Conservation (phyloP, 2,888 invertebrate species). For the Trichopria drosophilae region DNA sequence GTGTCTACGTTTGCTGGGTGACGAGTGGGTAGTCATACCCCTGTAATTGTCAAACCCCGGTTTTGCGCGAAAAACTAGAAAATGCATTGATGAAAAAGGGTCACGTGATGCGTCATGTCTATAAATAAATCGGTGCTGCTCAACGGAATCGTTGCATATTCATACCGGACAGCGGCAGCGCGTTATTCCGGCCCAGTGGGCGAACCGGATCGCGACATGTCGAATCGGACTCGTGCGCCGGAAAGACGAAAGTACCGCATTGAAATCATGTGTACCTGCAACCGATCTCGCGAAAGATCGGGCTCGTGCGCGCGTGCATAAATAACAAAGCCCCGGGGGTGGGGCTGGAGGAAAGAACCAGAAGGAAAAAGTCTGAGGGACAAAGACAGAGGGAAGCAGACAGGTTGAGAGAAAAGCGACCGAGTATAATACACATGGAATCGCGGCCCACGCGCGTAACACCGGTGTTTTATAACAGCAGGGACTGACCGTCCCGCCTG, state of each 20-base stretch:
- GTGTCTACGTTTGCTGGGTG: no score
- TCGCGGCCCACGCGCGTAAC: slow-evolving; percentile 50
- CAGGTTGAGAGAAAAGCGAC: slow-evolving; percentile 17
- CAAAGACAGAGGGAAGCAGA: neutral
- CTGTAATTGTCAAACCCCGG: no score
- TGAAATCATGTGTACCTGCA: slow-evolving; percentile 42
- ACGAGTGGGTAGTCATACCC: no score
- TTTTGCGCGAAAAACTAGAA: no score
- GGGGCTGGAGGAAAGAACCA: neutral
- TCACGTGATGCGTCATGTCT: slow-evolving; percentile 51
- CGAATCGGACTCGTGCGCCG: slow-evolving; percentile 49
- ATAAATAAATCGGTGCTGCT: slow-evolving; percentile 54
- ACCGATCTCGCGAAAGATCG: slow-evolving; percentile 31
- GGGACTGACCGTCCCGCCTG: slow-evolving; percentile 34
- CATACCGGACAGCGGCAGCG: slow-evolving; percentile 46
- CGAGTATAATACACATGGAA: slow-evolving; percentile 32
- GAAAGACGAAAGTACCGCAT: slow-evolving; percentile 45
- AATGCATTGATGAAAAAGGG: slow-evolving; percentile 25
- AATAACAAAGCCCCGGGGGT: no score
- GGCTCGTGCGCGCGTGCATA: slow-evolving; percentile 16
- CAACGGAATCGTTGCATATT: slow-evolving; percentile 55
- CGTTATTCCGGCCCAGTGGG: slow-evolving; percentile 48
- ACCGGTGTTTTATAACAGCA: slow-evolving; percentile 51
- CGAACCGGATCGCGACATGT: slow-evolving; percentile 57
- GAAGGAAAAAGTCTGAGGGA: neutral